Evolutionary conservation across 2,113 vertebrate genomes (phyloP), one percentile per base, ranked within the genome.

Genomic region (Erpornis zantholeuca): DNA sequence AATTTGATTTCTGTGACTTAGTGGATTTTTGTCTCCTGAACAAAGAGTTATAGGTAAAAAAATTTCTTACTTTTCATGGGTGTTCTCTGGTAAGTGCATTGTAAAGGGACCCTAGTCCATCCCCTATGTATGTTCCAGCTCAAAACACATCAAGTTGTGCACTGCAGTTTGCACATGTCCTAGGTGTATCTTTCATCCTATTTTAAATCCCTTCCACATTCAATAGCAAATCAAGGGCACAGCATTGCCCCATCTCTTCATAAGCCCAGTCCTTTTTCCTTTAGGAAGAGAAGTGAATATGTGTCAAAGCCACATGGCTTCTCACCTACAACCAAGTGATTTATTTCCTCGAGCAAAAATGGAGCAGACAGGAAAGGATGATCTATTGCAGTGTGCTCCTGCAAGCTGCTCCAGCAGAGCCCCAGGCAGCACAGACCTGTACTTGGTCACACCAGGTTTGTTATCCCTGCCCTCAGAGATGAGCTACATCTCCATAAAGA

Each of bases 331-430:
- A 45, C 22, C 57, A 80, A 45, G n/a, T 93, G 82, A 95, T 96
- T 97, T 93, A 96, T 97, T 82, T 94, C 82, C 88, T 91, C 76
- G 61, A 35, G 85, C n/a, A 85, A 92, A 82, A 92, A 54, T 8
- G 33, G 79, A 90, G 18, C 79, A 82, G 85, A 20, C 64, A 92
- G 76, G 75, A 86, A 86, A 77, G 71, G 33, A 86, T 93, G 85
- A 94, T 92, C 31, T 86, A 96, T 80, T n/a, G 66, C 78, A 38
- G 36, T 2, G 52, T 68, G 35, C 73, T 82, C 47, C 89, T 75
- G 60, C 93, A 88, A 90, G 89, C 89, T 96, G 72, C 61, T 90
- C 23, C 60, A 53, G 86, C 69, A 59, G 42, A 22, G 59, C 42
- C 86, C 68, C 4, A 4, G 13, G 64, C 38, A 81, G 56, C 69